Conservation (phyloP, 2,797 vertebrate genomes). For the Mastacembelus armatus region DNA sequence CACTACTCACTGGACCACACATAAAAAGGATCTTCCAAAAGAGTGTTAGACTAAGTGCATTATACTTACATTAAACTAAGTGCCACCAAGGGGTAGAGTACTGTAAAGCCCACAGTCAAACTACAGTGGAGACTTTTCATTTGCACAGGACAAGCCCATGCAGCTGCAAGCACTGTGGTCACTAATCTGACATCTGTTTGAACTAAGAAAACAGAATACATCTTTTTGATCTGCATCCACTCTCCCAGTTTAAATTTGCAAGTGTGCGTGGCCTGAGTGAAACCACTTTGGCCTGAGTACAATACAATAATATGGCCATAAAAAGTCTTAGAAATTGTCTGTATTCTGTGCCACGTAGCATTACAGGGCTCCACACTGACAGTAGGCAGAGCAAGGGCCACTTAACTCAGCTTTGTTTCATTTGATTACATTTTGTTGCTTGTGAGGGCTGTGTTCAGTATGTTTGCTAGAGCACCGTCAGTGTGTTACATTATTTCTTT, state of each 20-base stretch:
- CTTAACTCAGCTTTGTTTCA: slow-evolving; percentile 36
- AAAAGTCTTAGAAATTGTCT: slow-evolving; percentile 58
- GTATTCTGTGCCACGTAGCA: slow-evolving; percentile 53
- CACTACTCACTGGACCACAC: no score
- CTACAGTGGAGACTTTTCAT: slow-evolving; percentile 30
- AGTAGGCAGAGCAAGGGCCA: slow-evolving; percentile 41
- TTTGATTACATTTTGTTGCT: slow-evolving; percentile 35
- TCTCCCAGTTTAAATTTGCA: slow-evolving; percentile 45
- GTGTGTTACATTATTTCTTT: background rate
- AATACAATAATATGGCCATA: slow-evolving; percentile 52
- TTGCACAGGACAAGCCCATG: slow-evolving; percentile 23
- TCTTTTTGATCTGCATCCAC: slow-evolving; percentile 42
- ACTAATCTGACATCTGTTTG: slow-evolving; percentile 45
- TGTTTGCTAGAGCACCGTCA: slow-evolving; percentile 18
- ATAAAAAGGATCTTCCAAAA: background rate
- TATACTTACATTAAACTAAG: slow-evolving; percentile 8
- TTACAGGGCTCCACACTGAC: slow-evolving; percentile 43
- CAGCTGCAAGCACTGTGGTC: slow-evolving; percentile 59
- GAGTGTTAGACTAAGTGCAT: background rate
- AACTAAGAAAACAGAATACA: slow-evolving; percentile 28
- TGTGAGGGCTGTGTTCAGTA: slow-evolving; percentile 14
- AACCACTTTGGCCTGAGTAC: slow-evolving; percentile 39
- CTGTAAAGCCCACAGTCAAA: slow-evolving; percentile 20
- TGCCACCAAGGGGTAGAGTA: background rate
- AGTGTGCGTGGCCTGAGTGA: slow-evolving; percentile 26